Conservation (phyloP, 2,113 vertebrate genomes). For the Melanostigma gelatinosum region DNA sequence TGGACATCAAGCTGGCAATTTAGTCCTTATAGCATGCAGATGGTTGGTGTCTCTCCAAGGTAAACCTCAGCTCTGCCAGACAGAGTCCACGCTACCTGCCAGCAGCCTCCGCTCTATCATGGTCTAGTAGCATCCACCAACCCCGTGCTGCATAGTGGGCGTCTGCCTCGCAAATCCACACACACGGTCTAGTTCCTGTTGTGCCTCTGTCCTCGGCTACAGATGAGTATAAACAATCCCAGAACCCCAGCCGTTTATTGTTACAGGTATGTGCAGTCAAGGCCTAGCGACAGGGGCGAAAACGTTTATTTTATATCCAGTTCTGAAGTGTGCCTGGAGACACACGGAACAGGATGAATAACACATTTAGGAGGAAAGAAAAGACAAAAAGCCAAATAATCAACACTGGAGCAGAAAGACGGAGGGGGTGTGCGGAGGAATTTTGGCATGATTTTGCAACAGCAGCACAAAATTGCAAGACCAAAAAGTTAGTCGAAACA, state of each 20-base stretch:
- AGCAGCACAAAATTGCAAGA: constrained; percentile 60
- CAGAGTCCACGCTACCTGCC: constrained; percentile 64
- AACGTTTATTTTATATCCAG: constrained; percentile 78
- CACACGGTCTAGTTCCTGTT: constrained; percentile 76
- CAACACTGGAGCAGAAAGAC: constrained; percentile 70
- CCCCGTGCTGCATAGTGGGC: constrained; percentile 55
- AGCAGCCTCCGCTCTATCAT: constrained; percentile 71
- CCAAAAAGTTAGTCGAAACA: constrained; percentile 52
- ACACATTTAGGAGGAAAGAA: constrained; percentile 77
- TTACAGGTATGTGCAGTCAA: constrained; percentile 73
- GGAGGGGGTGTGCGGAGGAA: constrained; percentile 45
- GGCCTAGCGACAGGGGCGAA: constrained; percentile 58
- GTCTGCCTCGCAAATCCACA: constrained; percentile 64
- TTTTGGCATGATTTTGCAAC: constrained; percentile 63
- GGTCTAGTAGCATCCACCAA: constrained; percentile 76
- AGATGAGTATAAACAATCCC: constrained; percentile 78
- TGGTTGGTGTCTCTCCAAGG: constrained; percentile 78
- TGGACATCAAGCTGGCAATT: constrained; percentile 72
- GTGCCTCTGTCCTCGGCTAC: constrained; percentile 68
- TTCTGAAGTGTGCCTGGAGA: constrained; percentile 78
- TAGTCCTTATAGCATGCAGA: constrained; percentile 74
- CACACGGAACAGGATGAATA: constrained; percentile 79
- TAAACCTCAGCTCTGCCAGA: constrained; percentile 72
- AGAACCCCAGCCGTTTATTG: constrained; percentile 75
- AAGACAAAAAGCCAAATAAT: constrained; percentile 81